phyloP scores from a whole-genome alignment of 2,888 invertebrate species.

The Strigamia crassipes region DNA sequence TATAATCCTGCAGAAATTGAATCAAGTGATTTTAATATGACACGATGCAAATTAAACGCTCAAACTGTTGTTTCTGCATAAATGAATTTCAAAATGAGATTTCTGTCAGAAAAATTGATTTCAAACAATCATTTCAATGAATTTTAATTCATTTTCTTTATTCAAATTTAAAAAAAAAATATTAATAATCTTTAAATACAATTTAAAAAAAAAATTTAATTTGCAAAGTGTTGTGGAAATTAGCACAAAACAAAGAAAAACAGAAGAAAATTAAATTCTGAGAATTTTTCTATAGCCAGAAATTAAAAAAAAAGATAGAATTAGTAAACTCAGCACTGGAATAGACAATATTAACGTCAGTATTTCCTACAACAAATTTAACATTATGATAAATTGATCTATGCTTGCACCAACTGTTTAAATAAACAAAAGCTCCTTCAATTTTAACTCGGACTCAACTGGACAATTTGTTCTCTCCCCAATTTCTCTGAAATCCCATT shows the following conservation, averaged over 20 bases:
- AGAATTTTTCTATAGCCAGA: slow-evolving; percentile 36
- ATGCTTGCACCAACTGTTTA: slow-evolving; percentile 22
- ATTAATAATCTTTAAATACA: no score
- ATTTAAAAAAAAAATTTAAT: no score
- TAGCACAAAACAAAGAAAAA: slow-evolving; percentile 12
- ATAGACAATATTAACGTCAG: not conserved
- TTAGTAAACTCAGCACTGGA: slow-evolving; percentile 10
- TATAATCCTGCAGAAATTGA: slow-evolving; percentile 22
- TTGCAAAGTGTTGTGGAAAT: not conserved
- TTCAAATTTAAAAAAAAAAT: not conserved
- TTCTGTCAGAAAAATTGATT: slow-evolving; percentile 25
- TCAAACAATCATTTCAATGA: not conserved
- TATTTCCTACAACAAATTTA: not conserved
- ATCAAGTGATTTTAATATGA: slow-evolving; percentile 26
- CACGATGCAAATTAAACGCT: slow-evolving; percentile 34
- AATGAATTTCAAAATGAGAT: slow-evolving; percentile 19
- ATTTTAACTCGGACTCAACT: not conserved
- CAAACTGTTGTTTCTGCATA: slow-evolving; percentile 1
- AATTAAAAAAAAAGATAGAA: slow-evolving; percentile 27
- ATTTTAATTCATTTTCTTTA: not conserved
- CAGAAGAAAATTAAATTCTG: not conserved
- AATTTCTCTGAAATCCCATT: slow-evolving; percentile 10
- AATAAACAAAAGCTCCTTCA: not conserved
- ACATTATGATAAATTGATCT: not conserved
- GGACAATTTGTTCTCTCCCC: not conserved